Percentiles rank a stretch among this genome's conserved stretches.
phyloP scores from a whole-genome alignment of 2,797 vertebrate species.

The Cryptoblepharus egeriae region DNA sequence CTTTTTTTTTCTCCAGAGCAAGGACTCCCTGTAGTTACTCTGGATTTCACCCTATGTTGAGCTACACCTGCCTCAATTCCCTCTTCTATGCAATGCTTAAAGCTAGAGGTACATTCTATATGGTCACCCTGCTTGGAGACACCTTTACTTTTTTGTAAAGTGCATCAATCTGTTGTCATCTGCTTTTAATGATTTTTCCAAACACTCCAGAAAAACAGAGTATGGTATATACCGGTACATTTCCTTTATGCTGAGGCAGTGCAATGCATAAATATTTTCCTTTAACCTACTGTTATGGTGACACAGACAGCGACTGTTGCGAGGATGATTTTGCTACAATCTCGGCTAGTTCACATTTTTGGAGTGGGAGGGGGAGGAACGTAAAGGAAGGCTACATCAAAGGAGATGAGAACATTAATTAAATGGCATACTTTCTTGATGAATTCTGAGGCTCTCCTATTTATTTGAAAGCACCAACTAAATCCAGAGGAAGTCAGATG shows the following conservation, averaged over 20 bases:
- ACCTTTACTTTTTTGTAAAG: no score
- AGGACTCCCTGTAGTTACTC: no score
- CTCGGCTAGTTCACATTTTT: not conserved
- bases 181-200: not conserved
- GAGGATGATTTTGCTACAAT: not conserved
- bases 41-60: no score
- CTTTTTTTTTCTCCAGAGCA: no score
- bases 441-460: not conserved
- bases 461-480: slow-evolving; percentile 39
- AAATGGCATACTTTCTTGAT: slow-evolving; percentile 28
- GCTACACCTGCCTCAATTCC: no score
- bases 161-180: no score
- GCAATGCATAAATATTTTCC: not conserved
- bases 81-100: no score
- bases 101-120: no score
- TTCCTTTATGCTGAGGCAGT: not conserved
- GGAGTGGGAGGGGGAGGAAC: not conserved
- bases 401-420: not conserved
- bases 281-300: not conserved
- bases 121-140: no score
- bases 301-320: no score
- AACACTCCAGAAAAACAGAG: not conserved
- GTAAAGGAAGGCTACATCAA: not conserved
- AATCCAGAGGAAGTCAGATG: slow-evolving; percentile 43
- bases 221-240: not conserved